Percentiles rank a stretch among this genome's conserved stretches.
Evolutionary conservation across 2,797 vertebrate species (phyloP).

Genomic region (Liasis olivaceus): DNA sequence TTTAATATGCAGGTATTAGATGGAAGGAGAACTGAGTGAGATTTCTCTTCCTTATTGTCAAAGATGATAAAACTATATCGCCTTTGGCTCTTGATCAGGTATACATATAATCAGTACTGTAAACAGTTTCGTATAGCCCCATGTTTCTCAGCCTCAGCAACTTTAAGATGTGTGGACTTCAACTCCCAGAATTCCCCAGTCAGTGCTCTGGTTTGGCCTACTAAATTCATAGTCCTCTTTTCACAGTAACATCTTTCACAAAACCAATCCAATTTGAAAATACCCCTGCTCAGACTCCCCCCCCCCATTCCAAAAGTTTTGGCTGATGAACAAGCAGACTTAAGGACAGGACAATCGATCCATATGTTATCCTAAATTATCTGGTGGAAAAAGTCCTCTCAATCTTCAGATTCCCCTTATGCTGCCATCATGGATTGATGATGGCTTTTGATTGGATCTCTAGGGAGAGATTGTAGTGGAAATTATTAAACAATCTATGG

Average conservation of each 20-base stretch:
- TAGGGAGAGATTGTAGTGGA: background rate
- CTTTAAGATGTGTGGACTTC: too few relatives aligned
- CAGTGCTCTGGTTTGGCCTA: too few relatives aligned
- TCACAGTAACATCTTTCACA: too few relatives aligned
- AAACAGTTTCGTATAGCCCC: too few relatives aligned
- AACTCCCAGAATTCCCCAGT: too few relatives aligned
- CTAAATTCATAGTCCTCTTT: too few relatives aligned
- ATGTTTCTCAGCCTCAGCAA: too few relatives aligned
- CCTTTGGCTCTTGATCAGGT: background rate
- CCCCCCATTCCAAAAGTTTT: background rate
- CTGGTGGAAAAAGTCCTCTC: background rate
- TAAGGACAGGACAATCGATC: background rate
- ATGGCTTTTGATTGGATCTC: background rate
- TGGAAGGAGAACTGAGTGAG: background rate
- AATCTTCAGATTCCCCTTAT: background rate
- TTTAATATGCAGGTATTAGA: background rate
- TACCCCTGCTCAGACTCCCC: background rate
- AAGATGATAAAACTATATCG: background rate
- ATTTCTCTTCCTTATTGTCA: background rate
- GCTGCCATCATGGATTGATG: background rate
- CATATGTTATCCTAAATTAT: background rate
- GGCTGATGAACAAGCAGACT: background rate
- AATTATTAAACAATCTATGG: background rate
- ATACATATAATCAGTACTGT: background rate
- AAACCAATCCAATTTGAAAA: background rate